phyloP scores from a whole-genome alignment of 2,797 vertebrate genomes.

The Huso huso region DNA sequence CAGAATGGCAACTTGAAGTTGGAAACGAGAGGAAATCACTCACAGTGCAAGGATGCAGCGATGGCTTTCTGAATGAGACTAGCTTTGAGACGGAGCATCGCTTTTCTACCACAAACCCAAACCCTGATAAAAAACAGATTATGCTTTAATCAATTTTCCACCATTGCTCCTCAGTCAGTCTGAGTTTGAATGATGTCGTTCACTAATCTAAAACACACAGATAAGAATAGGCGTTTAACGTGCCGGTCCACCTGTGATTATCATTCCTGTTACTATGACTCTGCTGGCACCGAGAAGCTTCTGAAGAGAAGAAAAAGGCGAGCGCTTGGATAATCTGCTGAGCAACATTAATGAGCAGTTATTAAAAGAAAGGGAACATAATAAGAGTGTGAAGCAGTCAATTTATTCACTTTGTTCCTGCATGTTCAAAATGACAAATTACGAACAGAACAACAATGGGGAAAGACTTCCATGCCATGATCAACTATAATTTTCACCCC shows the following conservation, averaged over 20 bases:
- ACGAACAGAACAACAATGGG: conserved; percentile 69
- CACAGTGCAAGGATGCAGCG: too few species aligned
- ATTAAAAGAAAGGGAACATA: conserved; percentile 69
- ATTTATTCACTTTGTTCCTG: conserved; percentile 79
- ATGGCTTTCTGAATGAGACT: too few species aligned
- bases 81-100: too few species aligned
- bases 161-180: too few species aligned
- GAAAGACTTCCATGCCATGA: conserved; percentile 55
- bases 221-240: background rate
- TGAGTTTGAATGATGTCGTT: too few species aligned
- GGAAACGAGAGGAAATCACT: too few species aligned
- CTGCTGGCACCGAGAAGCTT: conserved; percentile 59
- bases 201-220: background rate
- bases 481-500: conserved; percentile 69
- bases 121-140: conserved; percentile 2
- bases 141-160: too few species aligned
- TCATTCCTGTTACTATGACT: conserved; percentile 48
- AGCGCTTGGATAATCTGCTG: conserved; percentile 62
- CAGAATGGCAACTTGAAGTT: too few species aligned
- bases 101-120: background rate
- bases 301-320: conserved; percentile 52
- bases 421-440: conserved; percentile 71
- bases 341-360: conserved; percentile 80
- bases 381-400: conserved; percentile 77
- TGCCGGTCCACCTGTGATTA: conserved; percentile 10